Evolutionary conservation across 2,113 vertebrate species (phyloP), one percentile per base, ranked within the genome.

Genomic region (Perca schrenkii): DNA sequence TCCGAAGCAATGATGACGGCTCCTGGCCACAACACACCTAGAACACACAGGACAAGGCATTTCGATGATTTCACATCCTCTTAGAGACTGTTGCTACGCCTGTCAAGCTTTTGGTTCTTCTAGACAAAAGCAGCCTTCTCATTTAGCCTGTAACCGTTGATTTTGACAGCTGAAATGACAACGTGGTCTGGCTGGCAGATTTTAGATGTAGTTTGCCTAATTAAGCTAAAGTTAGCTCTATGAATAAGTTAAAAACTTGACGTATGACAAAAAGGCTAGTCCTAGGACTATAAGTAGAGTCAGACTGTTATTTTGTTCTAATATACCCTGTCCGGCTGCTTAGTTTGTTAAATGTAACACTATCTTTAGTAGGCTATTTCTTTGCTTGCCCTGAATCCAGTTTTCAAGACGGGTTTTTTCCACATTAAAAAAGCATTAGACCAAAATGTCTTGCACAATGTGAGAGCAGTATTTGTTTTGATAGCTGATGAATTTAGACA

Each of bases 1-100:
- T 97, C 98, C 96, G 98, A 97, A 96, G 97, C 97, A 98, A 99
- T 99, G 95, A 96, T 98, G 98, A 95, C 98, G 97, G 97, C 96
- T 98, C 92, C 94, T 70, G 89, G 93, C 96, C 75, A 93, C 92
- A 86, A 91, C 90, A 74, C 86, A 93, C 94, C 92, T 89, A 28
- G 3, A 75, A 82, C 36, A 86, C 13, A 82, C 1, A 58, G 10
- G 25, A 72, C 8, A 64, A 21, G 12, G 73, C 1, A 28, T 60
- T 34, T 64, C 0, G 2, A 11, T 21, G 16, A 31, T n/a, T 16
- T 61, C 5, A 7, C 17, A 5, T 4, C 40, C 3, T 31, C 4
- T 56, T 36, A 6, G 17, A 28, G 22, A 10, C 34, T 75, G 31
- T 49, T 77, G 34, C 15, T 12, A 19, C 5, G 1, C 17, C 13